These are phyloP conservation scores for Diceros bicornis DNA, from an alignment of 2,797 vertebrate genomes.

Conservation along the genomic window DNA sequence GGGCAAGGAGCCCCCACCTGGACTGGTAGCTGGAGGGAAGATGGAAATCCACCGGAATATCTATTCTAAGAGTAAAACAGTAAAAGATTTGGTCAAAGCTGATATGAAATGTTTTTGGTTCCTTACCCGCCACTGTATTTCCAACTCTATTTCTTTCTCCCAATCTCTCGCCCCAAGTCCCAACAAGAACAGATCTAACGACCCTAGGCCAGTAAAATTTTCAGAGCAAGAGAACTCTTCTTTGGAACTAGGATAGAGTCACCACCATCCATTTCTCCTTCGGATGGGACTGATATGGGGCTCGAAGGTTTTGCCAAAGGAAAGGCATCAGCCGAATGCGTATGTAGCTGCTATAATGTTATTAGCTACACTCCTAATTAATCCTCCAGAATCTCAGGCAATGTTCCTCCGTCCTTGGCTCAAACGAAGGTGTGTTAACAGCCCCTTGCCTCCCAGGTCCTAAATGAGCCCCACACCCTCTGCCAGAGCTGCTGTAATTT, in stretches of 20 bases:
- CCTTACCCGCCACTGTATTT: neutral
- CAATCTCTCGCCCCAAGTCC: neutral
- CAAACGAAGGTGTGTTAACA: constrained; percentile 90
- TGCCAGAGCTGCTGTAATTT: constrained; percentile 92
- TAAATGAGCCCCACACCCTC: constrained; percentile 93
- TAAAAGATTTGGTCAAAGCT: neutral
- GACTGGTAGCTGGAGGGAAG: neutral
- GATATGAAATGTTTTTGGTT: neutral
- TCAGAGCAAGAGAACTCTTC: neutral
- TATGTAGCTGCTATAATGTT: constrained; percentile 91
- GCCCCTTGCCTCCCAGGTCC: constrained; percentile 93
- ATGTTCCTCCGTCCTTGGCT: constrained; percentile 89
- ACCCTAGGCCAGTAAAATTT: neutral
- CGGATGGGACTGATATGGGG: rapidly evolving
- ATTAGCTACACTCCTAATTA: constrained; percentile 93
- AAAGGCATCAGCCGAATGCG: neutral
- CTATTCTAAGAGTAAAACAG: neutral
- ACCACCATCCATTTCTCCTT: neutral
- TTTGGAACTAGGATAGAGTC: neutral
- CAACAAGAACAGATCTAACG: neutral
- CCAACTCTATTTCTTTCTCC: neutral
- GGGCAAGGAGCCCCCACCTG: neutral
- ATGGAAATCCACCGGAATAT: neutral
- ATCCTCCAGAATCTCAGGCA: constrained; percentile 93
- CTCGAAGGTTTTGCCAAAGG: neutral